Percentiles rank a stretch among this genome's conserved stretches.
These are phyloP conservation scores for Macropus fuliginosus DNA, from an alignment of 2,797 vertebrate species.

Conservation along the genomic window DNA sequence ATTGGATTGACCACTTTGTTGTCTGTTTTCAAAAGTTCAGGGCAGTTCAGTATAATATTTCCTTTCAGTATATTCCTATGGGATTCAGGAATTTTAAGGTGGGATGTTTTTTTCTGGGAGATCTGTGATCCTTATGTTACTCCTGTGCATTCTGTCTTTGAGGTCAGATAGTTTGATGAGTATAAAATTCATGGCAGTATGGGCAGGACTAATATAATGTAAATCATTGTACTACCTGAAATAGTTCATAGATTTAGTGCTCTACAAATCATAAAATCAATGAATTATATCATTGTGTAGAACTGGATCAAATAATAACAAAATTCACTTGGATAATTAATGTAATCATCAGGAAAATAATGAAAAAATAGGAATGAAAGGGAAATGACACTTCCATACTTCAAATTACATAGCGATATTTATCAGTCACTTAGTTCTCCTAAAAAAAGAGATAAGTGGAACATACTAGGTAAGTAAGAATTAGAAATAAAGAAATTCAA, in stretches of 20 bases:
- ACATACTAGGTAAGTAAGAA: neutral
- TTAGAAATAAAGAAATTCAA: neutral
- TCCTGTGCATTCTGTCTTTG: neutral
- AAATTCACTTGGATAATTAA: neutral
- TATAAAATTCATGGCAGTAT: neutral
- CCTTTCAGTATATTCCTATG: neutral
- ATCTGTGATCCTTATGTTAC: neutral
- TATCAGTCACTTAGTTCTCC: neutral
- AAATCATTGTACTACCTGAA: neutral
- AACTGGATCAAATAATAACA: neutral
- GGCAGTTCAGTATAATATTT: neutral
- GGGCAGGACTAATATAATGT: neutral
- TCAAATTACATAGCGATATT: neutral
- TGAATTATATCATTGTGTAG: neutral
- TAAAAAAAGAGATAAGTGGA: neutral
- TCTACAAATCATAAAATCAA: neutral
- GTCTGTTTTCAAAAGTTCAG: neutral
- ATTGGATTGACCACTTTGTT: neutral
- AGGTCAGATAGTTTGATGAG: neutral
- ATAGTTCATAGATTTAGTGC: neutral
- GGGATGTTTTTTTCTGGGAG: neutral
- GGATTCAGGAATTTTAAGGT: neutral
- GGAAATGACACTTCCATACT: neutral
- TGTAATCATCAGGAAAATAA: neutral
- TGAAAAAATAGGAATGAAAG: neutral